Conservation (phyloP, 2,888 invertebrate species). For the Clusia tigrina region DNA sequence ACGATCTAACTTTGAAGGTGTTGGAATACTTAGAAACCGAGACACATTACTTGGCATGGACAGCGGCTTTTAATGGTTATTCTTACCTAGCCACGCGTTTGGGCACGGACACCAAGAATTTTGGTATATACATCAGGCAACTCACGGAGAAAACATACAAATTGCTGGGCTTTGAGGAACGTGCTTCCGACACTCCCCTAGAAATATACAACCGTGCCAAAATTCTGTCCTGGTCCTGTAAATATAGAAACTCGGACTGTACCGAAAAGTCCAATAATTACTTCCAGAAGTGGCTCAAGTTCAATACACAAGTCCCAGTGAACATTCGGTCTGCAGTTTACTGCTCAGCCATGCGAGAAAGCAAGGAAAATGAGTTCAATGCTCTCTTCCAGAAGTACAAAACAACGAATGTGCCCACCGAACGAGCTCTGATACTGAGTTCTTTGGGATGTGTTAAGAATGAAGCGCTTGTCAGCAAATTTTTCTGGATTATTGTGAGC, state of each 20-base stretch:
- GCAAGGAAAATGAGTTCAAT: constrained; percentile 71
- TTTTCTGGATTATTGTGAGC: constrained; percentile 65
- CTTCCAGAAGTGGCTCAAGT: constrained; percentile 59
- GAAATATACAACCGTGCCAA: constrained; percentile 70
- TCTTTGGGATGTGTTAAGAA: constrained; percentile 75
- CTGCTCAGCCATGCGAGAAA: constrained; percentile 76
- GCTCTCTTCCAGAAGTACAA: constrained; percentile 72
- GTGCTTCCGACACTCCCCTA: constrained; percentile 66
- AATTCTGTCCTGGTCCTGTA: constrained; percentile 72
- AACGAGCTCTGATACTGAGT: constrained; percentile 72
- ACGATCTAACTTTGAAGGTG: constrained; percentile 72
- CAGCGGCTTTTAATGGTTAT: constrained; percentile 68
- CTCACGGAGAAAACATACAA: constrained; percentile 66
- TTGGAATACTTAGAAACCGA: constrained; percentile 75
- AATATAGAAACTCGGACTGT: constrained; percentile 70
- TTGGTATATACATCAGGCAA: constrained; percentile 63
- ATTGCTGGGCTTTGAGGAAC: constrained; percentile 66
- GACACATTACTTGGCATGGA: constrained; percentile 81
- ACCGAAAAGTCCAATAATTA: constrained; percentile 62
- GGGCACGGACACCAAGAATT: constrained; percentile 47
- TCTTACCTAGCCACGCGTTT: constrained; percentile 58
- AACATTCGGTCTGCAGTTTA: constrained; percentile 78
- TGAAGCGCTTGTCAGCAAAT: constrained; percentile 66
- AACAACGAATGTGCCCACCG: constrained; percentile 71
- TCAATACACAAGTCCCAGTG: constrained; percentile 63